A percentile compares a stretch with the other conserved stretches of the same genome.
Evolutionary conservation across 1,140 invertebrate species (phyloP).

Genomic region (Scylla paramamosain): DNA sequence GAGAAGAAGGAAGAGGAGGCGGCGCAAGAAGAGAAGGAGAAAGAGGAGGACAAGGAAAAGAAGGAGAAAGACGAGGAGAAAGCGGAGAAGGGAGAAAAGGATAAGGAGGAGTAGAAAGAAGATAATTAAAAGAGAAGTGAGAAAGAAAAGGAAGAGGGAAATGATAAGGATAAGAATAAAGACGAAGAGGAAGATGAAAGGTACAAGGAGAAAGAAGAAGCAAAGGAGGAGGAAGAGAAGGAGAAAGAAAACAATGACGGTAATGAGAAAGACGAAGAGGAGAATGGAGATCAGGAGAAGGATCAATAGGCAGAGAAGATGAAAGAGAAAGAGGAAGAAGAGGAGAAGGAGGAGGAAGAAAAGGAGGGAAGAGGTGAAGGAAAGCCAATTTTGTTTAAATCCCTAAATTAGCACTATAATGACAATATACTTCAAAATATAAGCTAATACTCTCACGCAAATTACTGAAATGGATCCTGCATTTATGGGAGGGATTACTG

Average conservation of each 20-base stretch:
- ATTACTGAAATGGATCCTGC: too few relatives aligned
- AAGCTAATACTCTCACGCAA: too few relatives aligned
- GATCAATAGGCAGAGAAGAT: too few relatives aligned
- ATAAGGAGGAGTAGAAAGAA: too few relatives aligned
- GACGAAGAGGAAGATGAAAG: neutral
- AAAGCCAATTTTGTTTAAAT: neutral
- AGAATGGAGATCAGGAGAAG: neutral
- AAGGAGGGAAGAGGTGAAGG: neutral
- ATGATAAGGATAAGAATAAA: too few relatives aligned
- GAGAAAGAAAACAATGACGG: neutral
- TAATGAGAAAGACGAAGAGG: neutral
- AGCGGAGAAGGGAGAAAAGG: too few relatives aligned
- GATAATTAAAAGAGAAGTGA: too few relatives aligned
- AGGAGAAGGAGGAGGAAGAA: neutral
- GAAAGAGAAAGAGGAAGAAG: neutral
- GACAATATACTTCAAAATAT: too few relatives aligned
- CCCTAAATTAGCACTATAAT: too few relatives aligned
- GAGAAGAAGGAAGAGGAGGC: neutral
- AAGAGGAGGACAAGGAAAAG: neutral
- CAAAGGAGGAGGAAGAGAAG: neutral
- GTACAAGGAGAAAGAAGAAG: neutral
- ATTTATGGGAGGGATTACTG: too few relatives aligned
- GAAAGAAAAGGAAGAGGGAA: too few relatives aligned
- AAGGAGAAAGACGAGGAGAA: neutral
- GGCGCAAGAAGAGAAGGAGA: neutral